These are phyloP conservation scores for Caretta caretta DNA, from an alignment of 2,113 vertebrate species.

Conservation along the genomic window DNA sequence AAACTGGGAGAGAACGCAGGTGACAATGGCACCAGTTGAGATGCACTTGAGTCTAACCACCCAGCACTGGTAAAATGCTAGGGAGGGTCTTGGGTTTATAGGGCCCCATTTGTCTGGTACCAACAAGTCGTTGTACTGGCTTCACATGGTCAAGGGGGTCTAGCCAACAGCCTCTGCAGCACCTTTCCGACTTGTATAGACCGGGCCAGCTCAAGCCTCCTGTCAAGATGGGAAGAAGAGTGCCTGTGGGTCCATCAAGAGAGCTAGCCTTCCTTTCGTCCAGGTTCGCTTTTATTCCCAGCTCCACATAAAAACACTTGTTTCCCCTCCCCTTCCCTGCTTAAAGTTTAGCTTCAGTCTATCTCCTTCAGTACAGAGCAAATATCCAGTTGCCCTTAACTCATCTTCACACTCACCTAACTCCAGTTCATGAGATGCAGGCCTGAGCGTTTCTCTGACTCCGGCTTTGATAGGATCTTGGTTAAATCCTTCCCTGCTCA, in stretches of 20 bases:
- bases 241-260: background rate
- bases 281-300: background rate
- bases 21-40: background rate
- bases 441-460: background rate
- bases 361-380: background rate
- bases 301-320: background rate
- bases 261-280: background rate
- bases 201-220: background rate
- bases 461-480: background rate
- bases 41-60: background rate
- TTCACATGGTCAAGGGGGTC: background rate
- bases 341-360: background rate
- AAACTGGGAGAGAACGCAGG: background rate
- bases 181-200: background rate
- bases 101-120: background rate
- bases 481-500: background rate
- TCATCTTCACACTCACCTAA: background rate
- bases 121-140: background rate
- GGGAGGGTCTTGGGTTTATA: background rate
- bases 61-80: background rate
- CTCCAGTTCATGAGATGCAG: slow-evolving; percentile 21
- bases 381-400: slow-evolving; percentile 12
- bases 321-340: background rate
- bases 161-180: background rate
- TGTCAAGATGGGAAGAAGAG: background rate